Conservation (phyloP, 2,113 vertebrate genomes). For the human region DNA sequence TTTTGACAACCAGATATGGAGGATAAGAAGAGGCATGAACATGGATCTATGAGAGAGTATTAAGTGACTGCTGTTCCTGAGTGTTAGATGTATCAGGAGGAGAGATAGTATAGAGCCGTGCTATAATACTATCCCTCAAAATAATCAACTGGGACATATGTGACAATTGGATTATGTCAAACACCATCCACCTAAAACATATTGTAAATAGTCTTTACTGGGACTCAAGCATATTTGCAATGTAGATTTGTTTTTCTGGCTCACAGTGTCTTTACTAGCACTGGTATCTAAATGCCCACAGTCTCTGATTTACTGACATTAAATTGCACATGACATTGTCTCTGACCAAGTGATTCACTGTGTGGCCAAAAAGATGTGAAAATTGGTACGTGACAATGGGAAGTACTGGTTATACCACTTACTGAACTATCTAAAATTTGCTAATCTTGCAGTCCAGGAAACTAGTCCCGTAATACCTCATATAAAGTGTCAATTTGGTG, state of each 20-base stretch:
- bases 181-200: background rate
- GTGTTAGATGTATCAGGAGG: background rate
- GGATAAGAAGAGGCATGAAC: background rate
- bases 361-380: background rate
- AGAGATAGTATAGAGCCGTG: background rate
- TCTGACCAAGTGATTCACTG: background rate
- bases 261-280: background rate
- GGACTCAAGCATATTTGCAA: background rate
- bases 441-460: background rate
- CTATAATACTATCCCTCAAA: background rate
- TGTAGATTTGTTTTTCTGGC: background rate
- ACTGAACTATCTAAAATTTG: background rate
- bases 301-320: background rate
- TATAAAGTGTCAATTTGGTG: background rate
- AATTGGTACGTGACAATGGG: background rate
- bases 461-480: background rate
- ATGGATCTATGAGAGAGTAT: fast-evolving
- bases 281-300: background rate
- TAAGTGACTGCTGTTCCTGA: background rate
- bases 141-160: background rate
- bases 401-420: background rate
- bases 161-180: background rate
- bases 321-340: background rate
- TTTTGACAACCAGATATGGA: background rate
- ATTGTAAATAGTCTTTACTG: background rate